Evolutionary conservation across 2,113 vertebrate species (phyloP), one percentile per base, ranked within the genome.

Genomic region (Tetraodon nigroviridis): DNA sequence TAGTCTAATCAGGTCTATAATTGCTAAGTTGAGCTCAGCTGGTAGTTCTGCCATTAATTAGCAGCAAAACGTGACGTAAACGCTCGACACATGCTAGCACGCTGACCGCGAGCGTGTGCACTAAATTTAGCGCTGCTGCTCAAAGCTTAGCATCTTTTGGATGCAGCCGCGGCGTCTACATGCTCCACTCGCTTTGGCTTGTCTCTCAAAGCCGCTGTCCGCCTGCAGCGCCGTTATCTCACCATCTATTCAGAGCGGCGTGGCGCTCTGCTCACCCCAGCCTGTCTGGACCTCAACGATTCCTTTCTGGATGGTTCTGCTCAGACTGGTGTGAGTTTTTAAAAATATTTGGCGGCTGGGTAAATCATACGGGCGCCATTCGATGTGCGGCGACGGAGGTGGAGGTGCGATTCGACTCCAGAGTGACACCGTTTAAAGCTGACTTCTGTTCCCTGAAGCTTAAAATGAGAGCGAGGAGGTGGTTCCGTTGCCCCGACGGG

Each of bases 281-380:
- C 46, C 46, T 27, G 55, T 64, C 59, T 51, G 42, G 40, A 64
- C 54, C 51, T 49, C 8, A 18, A 19, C 45, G 49, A 53, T 69
- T 66, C 19, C 54, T 65, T 68, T 59, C 58, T 56, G 37, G 55
- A 65, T 24, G 63, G 56, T 61, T 58, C 47, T 67, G 71, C 61
- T 67, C 61, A 58, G 42, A 58, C 22, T 53, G 67, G 66, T 64
- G 57, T 24, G 49, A 63, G 44, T 72, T 37, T 37, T 37, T 37
- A 12, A 37, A 37, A 58, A 61, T 52, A 42, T 50, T 42, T 52
- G 47, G 50, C 61, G 66, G 57, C 55, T 54, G 66, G 55, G 27
- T 17, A 47, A 57, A 50, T 51, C 20, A 41, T 49, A n/a, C 45
- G 0, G 19, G 19, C n/a, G 24, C 52, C 46, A 51, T 16, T 40